Evolutionary conservation across 2,113 vertebrate genomes (phyloP).

Genomic region (Siniperca knerii): DNA sequence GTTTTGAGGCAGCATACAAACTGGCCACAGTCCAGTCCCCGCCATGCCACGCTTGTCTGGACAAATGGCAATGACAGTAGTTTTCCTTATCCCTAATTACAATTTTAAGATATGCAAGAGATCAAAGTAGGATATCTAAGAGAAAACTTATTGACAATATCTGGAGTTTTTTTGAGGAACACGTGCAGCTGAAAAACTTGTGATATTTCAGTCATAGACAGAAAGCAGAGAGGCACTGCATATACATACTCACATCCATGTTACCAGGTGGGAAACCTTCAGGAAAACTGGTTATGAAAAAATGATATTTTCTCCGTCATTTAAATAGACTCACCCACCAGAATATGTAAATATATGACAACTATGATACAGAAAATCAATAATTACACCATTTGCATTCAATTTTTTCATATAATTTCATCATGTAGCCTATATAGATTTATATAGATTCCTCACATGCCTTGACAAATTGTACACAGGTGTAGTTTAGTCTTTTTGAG

Average conservation of each 20-base stretch:
- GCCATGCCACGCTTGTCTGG: background rate
- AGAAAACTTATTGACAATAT: constrained; percentile 18
- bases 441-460: constrained; percentile 81
- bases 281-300: constrained; percentile 29
- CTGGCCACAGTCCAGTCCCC: constrained; percentile 33
- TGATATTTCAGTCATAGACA: constrained; percentile 64
- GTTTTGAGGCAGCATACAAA: constrained; percentile 63
- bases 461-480: constrained; percentile 71
- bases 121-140: constrained; percentile 43
- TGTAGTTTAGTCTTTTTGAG: constrained; percentile 60
- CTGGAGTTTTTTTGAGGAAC: constrained; percentile 30
- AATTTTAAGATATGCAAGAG: constrained; percentile 78
- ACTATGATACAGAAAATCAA: constrained; percentile 81
- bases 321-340: constrained; percentile 71
- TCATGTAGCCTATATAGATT: constrained; percentile 77
- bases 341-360: constrained; percentile 78
- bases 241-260: constrained; percentile 51
- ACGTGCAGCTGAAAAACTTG: constrained; percentile 53
- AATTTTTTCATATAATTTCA: constrained; percentile 73
- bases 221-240: constrained; percentile 74
- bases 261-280: constrained; percentile 29
- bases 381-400: constrained; percentile 81
- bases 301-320: constrained; percentile 55
- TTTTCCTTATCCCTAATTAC: constrained; percentile 64
- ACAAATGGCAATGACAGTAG: constrained; percentile 30